A percentile compares a stretch with the other conserved stretches of the same genome.
Evolutionary conservation across 2,888 invertebrate species (phyloP).

Genomic region (Ypsolopha scabrella): DNA sequence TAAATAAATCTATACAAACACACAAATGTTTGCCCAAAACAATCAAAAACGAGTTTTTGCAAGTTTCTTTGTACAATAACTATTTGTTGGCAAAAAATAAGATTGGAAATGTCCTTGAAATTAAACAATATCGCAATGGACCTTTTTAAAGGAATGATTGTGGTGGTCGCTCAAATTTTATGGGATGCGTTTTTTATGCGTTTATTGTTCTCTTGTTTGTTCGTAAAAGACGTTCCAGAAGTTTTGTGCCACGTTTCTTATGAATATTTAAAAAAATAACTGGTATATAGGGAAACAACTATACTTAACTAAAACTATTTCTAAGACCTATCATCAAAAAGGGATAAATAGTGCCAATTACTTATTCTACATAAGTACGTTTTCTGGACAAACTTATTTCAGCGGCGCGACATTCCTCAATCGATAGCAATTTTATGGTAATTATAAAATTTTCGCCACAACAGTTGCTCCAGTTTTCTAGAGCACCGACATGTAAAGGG

Average conservation of each 20-base stretch:
- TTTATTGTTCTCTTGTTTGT: constrained; percentile 9
- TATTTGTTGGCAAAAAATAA: constrained; percentile 35
- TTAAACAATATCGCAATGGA: constrained; percentile 11
- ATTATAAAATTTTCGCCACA: constrained; percentile 22
- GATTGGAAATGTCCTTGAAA: constrained; percentile 10
- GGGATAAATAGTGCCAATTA: no score
- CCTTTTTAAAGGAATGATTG: constrained; percentile 3
- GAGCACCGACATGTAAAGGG: constrained; percentile 17
- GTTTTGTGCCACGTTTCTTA: no score
- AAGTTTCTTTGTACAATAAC: constrained; percentile 34
- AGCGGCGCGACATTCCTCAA: background rate
- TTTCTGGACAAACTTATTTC: background rate
- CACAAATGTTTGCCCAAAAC: constrained; percentile 22
- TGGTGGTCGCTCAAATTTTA: constrained; percentile 9
- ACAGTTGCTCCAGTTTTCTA: constrained; percentile 17
- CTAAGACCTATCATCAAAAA: no score
- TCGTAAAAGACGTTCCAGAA: background rate
- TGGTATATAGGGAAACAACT: no score
- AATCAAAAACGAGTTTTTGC: constrained; percentile 40
- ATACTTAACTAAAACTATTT: no score
- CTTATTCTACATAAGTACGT: background rate
- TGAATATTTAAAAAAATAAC: no score
- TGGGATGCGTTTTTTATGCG: constrained; percentile 1
- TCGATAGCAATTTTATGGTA: constrained; percentile 10
- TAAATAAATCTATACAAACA: constrained; percentile 40